phyloP scores from a whole-genome alignment of 2,113 vertebrate species.

The Girardinichthys multiradiatus region DNA sequence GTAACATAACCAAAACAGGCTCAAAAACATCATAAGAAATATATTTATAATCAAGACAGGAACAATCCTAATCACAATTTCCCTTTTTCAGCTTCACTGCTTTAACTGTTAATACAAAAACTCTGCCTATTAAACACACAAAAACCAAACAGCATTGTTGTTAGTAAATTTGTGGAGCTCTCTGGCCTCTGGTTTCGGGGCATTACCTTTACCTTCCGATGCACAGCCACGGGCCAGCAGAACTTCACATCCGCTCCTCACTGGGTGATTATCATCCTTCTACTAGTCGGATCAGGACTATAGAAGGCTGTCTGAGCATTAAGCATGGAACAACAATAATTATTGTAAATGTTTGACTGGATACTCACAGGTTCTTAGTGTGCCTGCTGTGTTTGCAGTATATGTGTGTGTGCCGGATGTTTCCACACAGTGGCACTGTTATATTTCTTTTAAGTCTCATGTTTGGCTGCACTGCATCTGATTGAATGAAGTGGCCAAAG shows the following conservation, averaged over 20 bases:
- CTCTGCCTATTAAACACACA: not conserved
- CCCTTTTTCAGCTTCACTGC: not conserved
- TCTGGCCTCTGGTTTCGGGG: conserved; percentile 14
- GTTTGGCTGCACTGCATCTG: conserved; percentile 22
- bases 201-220: conserved; percentile 8
- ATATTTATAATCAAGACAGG: not conserved
- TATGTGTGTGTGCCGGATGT: conserved; percentile 23
- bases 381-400: conserved; percentile 37
- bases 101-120: not conserved
- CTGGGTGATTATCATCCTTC: conserved; percentile 50
- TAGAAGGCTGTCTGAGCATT: conserved; percentile 63
- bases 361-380: conserved; percentile 26
- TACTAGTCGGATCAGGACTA: conserved; percentile 62
- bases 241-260: conserved; percentile 39
- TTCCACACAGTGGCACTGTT: conserved; percentile 62
- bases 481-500: not conserved
- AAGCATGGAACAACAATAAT: conserved; percentile 58
- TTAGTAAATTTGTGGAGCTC: conserved; percentile 74
- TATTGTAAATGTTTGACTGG: conserved; percentile 30
- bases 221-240: conserved; percentile 19
- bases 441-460: conserved; percentile 20
- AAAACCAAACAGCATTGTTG: conserved; percentile 64
- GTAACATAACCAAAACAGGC: not conserved
- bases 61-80: not conserved
- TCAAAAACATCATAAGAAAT: not conserved